phyloP scores from a whole-genome alignment of 2,113 vertebrate species.

The Gadus chalcogrammus region DNA sequence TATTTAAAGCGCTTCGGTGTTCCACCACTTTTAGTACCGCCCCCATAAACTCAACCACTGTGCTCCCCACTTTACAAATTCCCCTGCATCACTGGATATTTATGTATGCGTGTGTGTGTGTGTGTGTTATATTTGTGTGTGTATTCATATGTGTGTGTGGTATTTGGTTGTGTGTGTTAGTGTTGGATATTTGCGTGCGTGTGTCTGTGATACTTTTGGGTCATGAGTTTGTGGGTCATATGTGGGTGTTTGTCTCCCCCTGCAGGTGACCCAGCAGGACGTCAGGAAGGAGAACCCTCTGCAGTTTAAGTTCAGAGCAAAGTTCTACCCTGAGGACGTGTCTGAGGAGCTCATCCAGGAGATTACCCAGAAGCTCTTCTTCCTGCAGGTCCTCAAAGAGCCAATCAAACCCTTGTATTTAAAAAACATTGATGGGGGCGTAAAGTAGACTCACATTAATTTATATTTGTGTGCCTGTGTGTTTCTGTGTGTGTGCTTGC shows the following conservation, averaged over 20 bases:
- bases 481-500: constrained; percentile 3
- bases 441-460: no score
- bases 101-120: no score
- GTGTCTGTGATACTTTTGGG: no score
- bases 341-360: constrained; percentile 98
- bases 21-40: no score
- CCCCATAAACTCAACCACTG: no score
- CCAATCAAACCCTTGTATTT: no score
- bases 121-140: not conserved
- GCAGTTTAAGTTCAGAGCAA: constrained; percentile 95
- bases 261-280: constrained; percentile 93
- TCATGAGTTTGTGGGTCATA: not conserved
- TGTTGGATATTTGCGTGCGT: no score
- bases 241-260: not conserved
- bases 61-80: no score
- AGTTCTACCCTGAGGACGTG: constrained; percentile 98
- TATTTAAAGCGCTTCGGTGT: no score
- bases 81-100: no score
- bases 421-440: no score
- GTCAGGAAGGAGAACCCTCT: constrained; percentile 97
- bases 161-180: no score
- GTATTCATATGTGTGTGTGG: not conserved
- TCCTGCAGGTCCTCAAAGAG: constrained; percentile 83
- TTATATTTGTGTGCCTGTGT: not conserved
- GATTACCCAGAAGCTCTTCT: constrained; percentile 97